Evolutionary conservation across 2,113 vertebrate species (phyloP).

Genomic region (Oophaga pumilio): DNA sequence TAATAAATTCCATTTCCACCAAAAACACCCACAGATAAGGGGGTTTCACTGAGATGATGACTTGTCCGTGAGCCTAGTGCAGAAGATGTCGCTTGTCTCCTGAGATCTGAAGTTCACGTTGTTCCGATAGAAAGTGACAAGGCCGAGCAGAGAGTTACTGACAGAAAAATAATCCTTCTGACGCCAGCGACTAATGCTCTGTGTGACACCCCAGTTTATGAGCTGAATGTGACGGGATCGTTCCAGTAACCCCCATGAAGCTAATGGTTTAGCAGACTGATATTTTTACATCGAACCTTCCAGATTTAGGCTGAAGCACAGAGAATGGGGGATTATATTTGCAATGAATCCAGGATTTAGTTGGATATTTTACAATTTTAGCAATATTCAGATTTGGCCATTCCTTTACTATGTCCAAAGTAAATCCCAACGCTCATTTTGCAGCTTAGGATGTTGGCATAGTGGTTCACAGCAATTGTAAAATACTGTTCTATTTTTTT

Average conservation of each 20-base stretch:
- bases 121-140: constrained; percentile 27
- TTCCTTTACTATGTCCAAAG: not conserved
- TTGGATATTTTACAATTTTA: not conserved
- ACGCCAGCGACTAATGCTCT: constrained; percentile 3
- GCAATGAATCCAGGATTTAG: not conserved
- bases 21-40: not conserved
- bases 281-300: not conserved
- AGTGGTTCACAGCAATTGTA: not conserved
- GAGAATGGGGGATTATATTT: not conserved
- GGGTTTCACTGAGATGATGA: not conserved
- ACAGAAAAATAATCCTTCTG: constrained; percentile 25
- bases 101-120: not conserved
- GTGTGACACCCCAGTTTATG: not conserved
- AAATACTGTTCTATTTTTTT: not conserved
- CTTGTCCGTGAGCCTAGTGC: not conserved
- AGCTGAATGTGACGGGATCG: not conserved
- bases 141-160: not conserved
- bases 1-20: not conserved
- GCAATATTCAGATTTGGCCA: not conserved
- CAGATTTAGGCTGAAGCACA: not conserved
- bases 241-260: constrained; percentile 3
- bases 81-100: constrained; percentile 47
- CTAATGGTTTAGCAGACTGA: not conserved
- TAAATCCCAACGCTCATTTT: not conserved
- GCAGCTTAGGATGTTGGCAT: not conserved